A percentile compares a stretch with the other conserved stretches of the same genome.
These are phyloP conservation scores for Xiphophorus couchianus DNA, from an alignment of 2,113 vertebrate species.

Conservation along the genomic window DNA sequence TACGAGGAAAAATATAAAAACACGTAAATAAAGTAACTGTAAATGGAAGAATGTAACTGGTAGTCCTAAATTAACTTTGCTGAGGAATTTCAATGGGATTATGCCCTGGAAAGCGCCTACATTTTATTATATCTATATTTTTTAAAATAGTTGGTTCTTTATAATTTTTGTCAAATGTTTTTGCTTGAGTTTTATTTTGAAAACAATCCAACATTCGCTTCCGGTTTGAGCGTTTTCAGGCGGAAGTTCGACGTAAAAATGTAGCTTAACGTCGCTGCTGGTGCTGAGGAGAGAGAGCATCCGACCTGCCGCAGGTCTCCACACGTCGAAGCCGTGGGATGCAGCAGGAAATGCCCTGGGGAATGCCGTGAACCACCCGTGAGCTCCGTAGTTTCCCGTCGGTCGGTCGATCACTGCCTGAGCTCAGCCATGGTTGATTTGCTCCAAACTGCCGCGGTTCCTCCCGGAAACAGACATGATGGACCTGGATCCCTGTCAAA, in stretches of 20 bases:
- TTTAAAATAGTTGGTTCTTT: too few species aligned
- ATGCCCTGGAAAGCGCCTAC: too few species aligned
- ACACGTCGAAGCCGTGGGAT: not conserved
- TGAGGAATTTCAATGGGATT: too few species aligned
- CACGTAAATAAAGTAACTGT: too few species aligned
- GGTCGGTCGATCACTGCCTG: not conserved
- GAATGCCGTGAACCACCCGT: not conserved
- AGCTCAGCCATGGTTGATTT: constrained; percentile 63
- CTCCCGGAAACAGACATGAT: constrained; percentile 44
- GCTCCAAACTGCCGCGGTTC: constrained; percentile 28
- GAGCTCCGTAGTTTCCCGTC: not conserved
- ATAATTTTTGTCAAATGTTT: not conserved
- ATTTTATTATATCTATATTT: too few species aligned
- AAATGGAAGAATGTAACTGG: too few species aligned
- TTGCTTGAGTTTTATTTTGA: constrained; percentile 22
- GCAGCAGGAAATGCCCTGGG: not conserved
- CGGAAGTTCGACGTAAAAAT: constrained; percentile 16
- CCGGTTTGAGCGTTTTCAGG: not conserved
- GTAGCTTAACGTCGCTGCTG: not conserved
- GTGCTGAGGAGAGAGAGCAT: constrained; percentile 70
- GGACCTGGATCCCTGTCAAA: constrained; percentile 65
- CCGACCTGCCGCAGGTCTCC: constrained; percentile 14
- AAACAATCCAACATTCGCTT: not conserved
- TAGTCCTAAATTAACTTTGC: too few species aligned
- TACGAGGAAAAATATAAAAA: too few species aligned